Base-by-base conservation (phyloP, 2,888 invertebrate species). In the Agonopterix alstromeriana region DNA sequence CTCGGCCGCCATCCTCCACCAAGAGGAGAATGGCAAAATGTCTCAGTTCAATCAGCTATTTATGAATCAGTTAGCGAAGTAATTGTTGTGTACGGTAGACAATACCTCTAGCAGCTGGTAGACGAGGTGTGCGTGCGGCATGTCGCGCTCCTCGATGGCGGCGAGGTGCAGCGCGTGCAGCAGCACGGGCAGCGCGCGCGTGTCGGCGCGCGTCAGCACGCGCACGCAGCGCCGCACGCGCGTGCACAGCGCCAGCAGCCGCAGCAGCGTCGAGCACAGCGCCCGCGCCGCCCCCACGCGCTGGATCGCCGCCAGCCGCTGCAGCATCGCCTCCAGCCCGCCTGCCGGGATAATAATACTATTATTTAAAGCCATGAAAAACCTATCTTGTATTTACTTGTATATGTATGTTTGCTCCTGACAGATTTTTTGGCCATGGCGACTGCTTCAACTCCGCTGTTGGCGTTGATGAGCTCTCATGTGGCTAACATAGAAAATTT, bases 141-240 rank as follows among this genome's bases (percentile, higher is more conserved):
- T 88, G 55, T 91, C 90, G 65, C 93, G 92, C 55, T 94, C 92
- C 64, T 89, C 87, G 1, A 72, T 67, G 12, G 86, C 83, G 53
- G 89, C 80, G 54, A 95, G 89, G 67, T 97, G 95, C 44, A 98
- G 89, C 54, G 97, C 95, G 64, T 95, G 94, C 52, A 98, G 90
- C 61, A 97, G 90, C 14, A 95, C 94, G 46, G 94, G 93, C 66
- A 97, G 92, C 8, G 97, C 95, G 47, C 94, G 94, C 57, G 97
- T 88, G 70, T 94, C 93, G 0, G 97, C 96, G 56, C 94, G 93
- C 50, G 97, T 95, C 7, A 99, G 90, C 53, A 96, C 95, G 74
- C 95, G 94, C 75, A 98, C 95, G 79, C 98, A 97, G 53, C 93
- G 93, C 43, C 94, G 93, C 44, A 97, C 96, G 88, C 98, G 98